Evolutionary conservation across 1,140 invertebrate species (phyloP), one percentile per base, ranked within the genome.

Genomic region (Neodiprion pinetum): DNA sequence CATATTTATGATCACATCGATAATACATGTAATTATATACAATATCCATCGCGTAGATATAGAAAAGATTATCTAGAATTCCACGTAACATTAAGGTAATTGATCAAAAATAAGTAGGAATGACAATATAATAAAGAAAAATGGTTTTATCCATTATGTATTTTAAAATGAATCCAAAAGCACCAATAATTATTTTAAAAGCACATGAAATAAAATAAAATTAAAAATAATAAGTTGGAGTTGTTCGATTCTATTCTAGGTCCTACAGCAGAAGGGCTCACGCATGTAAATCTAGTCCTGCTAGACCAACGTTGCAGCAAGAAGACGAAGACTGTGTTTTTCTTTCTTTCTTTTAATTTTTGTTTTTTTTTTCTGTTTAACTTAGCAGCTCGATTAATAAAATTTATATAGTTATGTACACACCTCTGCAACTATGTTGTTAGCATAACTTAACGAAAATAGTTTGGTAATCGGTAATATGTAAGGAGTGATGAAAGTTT

Each of bases 201-300:
- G 5, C 28, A 40, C 28, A 4, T 40, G 28, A 14, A 12, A 61
- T 61, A 61, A 61, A 14, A 14, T 14, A 5, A 12, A 61, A 61
- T 61, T 14, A 61, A 40, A 40, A 40, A 40, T 40, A 40, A 40
- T 40, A 40, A 40, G 28, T 40, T 40, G 28, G 28, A 40, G 28
- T 40, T 40, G 28, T 40, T 40, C 47, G 70, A 48, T 79, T 77
- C 72, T 82, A 80, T 89, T 89, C 78, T 87, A 90, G 90, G 89
- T 90, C 79, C 88, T 96, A 83, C 94, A 96, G 86, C 95, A 96
- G 88, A 96, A 96, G 89, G 95, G 95, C 79, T 96, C 95, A 81
- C 91, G 95, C 82, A 97, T 97, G 94, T 97, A 92, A 90, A 79
- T 84, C 80, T 83, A 85, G 80, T 83, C 79, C 79, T 76, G 82